phyloP scores from a whole-genome alignment of 2,888 invertebrate genomes.

The Hecatera dysodea region DNA sequence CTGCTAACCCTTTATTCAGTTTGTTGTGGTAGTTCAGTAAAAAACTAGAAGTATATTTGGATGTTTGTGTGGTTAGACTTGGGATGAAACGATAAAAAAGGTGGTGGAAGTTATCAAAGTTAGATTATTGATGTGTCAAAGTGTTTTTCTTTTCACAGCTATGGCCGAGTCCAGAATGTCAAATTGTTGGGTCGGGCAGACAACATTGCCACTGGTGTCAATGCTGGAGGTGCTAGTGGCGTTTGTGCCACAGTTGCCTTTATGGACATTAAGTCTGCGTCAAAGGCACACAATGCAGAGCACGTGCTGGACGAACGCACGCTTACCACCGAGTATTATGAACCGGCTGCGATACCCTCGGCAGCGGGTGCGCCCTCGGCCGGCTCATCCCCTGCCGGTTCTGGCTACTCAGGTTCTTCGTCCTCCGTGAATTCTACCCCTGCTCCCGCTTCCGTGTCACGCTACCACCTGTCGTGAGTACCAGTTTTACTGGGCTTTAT shows the following conservation, averaged over 20 bases:
- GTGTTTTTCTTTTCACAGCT: constrained; percentile 92
- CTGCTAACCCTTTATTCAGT: constrained; percentile 45
- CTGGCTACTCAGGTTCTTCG: constrained; percentile 92
- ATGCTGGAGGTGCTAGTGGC: constrained; percentile 90
- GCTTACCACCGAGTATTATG: constrained; percentile 97
- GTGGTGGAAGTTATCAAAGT: constrained; percentile 57
- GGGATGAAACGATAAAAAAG: constrained; percentile 25
- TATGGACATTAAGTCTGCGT: constrained; percentile 99
- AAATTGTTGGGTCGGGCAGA: constrained; percentile 95
- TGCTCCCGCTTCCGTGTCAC: constrained; percentile 83
- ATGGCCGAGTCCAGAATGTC: constrained; percentile 99
- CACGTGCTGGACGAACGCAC: constrained; percentile 96
- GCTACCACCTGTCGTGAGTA: constrained; percentile 89
- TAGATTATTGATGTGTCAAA: constrained; percentile 68
- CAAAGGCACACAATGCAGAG: constrained; percentile 97
- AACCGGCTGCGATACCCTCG: constrained; percentile 94
- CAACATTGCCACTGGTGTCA: constrained; percentile 89
- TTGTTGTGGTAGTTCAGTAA: constrained; percentile 42
- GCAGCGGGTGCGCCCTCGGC: constrained; percentile 90
- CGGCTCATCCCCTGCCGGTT: constrained; percentile 90
- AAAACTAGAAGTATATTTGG: constrained; percentile 23
- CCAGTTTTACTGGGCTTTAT: constrained; percentile 65
- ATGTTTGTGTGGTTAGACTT: constrained; percentile 34
- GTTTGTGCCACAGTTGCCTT: constrained; percentile 97
- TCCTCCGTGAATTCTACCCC: constrained; percentile 90